Evolutionary conservation across 2,113 vertebrate species (phyloP), one percentile per base, ranked within the genome.

Genomic region (Carettochelys insculpta): DNA sequence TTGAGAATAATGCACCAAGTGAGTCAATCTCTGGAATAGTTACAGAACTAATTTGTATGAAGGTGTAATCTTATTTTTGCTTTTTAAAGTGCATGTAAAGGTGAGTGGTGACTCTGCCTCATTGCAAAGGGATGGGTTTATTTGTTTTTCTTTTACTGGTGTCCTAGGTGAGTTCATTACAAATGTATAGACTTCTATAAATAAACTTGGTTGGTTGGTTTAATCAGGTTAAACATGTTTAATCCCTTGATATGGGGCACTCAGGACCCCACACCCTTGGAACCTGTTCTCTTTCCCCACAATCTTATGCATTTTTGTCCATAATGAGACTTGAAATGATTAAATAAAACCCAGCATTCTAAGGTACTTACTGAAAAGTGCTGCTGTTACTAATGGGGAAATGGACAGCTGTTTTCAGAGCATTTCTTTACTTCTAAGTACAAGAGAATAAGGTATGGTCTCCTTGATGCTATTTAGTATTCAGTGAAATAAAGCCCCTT

Each of bases 121-220:
- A 2, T 90, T 88, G 87, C 92, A 94, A 92, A 86, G 96, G 81
- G 96, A 97, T 95, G 91, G 48, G 91, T 96, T 96, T 95, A 93
- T 97, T 98, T 97, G 94, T 94, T 95, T 92, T 96, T 97, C 94
- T 97, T 97, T 96, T 87, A 93, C 95, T 98, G 95, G 96, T 97
- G 97, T 97, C 96, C 92, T 97, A 92, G 96, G 95, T 96, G 96
- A 97, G 97, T 95, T 97, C 97, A 96, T 97, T 97, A 97, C 96
- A 95, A 96, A 90, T 97, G 96, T 98, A 98, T 96, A 98, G 96
- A 96, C 95, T 96, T 93, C 96, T 98, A 96, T 98, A 98, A 98
- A 98, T 98, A 98, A 98, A 98, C 95, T 97, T 97, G 92, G 95
- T 97, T 97, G 96, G 96, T 97, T 97, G 96, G 97, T 98, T 98